Evolutionary conservation across 2,888 invertebrate genomes (phyloP).

Genomic region (Dicyrtoma fusca): DNA sequence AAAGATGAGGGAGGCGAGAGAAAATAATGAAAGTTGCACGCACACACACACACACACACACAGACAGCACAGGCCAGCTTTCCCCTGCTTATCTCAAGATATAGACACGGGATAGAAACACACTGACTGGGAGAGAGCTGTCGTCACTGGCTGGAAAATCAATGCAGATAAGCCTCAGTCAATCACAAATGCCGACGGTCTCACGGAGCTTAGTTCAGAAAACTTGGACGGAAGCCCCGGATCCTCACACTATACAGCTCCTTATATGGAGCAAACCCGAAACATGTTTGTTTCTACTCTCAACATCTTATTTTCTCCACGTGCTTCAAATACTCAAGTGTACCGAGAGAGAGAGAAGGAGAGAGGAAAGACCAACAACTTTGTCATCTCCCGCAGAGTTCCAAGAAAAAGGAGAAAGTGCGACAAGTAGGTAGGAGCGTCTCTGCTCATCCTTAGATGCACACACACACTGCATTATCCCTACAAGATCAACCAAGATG

Average conservation of each 20-base stretch:
- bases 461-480: background rate
- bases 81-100: too few species aligned
- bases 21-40: background rate
- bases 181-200: conserved; percentile 54
- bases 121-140: conserved; percentile 1
- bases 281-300: conserved; percentile 27
- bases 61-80: too few species aligned
- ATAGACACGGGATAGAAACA: too few species aligned
- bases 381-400: background rate
- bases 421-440: too few species aligned
- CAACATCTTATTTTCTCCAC: conserved; percentile 26
- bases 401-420: background rate
- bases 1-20: too few species aligned
- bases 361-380: background rate
- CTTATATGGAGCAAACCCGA: conserved; percentile 19
- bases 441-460: background rate
- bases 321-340: conserved; percentile 21
- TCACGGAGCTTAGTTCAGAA: conserved; percentile 52
- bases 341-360: background rate
- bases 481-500: background rate
- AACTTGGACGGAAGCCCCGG: conserved; percentile 52
- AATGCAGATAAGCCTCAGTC: conserved; percentile 49
- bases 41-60: too few species aligned
- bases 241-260: conserved; percentile 38
- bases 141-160: conserved; percentile 38